Evolutionary conservation across 2,797 vertebrate genomes (phyloP).

Genomic region (Botia kubotai): DNA sequence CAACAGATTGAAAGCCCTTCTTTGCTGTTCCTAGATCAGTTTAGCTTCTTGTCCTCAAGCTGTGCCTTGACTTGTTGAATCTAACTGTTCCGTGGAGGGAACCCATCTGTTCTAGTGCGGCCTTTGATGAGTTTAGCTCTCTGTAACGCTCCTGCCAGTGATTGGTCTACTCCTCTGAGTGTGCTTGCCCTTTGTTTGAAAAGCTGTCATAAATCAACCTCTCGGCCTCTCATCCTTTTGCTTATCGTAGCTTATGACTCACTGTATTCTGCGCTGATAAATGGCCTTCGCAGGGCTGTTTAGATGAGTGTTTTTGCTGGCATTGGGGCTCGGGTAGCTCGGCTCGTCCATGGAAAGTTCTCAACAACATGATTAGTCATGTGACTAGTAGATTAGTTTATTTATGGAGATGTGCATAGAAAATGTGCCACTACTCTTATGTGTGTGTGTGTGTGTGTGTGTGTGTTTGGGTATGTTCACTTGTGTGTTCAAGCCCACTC

Average conservation of each 20-base stretch:
- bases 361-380: background rate
- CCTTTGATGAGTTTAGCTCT: constrained; percentile 26
- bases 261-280: constrained; percentile 27
- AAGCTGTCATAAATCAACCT: constrained; percentile 44
- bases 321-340: background rate
- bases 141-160: constrained; percentile 19
- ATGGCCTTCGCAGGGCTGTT: constrained; percentile 1
- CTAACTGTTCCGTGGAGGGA: constrained; percentile 25
- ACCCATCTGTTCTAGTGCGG: constrained; percentile 18
- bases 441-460: background rate
- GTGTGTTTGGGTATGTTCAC: too few species aligned
- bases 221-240: constrained; percentile 31
- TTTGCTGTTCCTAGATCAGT: constrained; percentile 16
- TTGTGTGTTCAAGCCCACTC: background rate
- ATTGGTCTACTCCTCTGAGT: constrained; percentile 31
- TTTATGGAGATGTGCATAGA: background rate
- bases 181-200: constrained; percentile 21
- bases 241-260: constrained; percentile 14
- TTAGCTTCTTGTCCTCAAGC: constrained; percentile 20
- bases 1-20: background rate
- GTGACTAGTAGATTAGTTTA: constrained; percentile 16
- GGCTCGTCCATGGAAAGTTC: background rate
- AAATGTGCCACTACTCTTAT: background rate
- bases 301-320: constrained; percentile 9
- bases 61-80: constrained; percentile 4